These are phyloP conservation scores for Nemotelus nigrinus DNA, from an alignment of 2,888 invertebrate species.

Conservation along the genomic window DNA sequence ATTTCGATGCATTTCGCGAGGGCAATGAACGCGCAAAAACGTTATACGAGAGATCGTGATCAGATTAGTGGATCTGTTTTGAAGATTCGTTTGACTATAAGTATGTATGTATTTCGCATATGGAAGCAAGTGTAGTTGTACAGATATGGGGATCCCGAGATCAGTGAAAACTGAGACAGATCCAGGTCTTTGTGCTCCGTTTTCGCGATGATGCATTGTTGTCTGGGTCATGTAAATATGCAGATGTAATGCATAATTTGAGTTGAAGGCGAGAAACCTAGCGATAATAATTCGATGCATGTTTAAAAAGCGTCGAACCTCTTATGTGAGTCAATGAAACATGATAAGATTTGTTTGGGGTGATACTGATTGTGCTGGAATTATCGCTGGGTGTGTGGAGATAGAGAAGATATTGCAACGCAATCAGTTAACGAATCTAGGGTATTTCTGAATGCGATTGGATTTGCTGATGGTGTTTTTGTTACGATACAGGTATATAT, in stretches of 20 bases:
- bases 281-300: neutral
- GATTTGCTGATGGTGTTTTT: too few species aligned
- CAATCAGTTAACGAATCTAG: too few species aligned
- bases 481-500: too few species aligned
- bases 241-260: neutral
- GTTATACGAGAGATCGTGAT: neutral
- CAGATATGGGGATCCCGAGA: neutral
- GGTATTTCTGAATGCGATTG: too few species aligned
- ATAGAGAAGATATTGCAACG: too few species aligned
- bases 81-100: neutral
- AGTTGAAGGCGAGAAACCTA: neutral
- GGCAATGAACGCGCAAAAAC: slow-evolving; percentile 8
- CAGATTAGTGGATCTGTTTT: neutral
- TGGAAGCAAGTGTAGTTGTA: too few species aligned
- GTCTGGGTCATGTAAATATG: slow-evolving; percentile 40
- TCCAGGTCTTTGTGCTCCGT: slow-evolving; percentile 25
- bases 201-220: slow-evolving; percentile 15
- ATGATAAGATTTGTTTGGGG: slow-evolving; percentile 23
- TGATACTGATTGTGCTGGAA: neutral
- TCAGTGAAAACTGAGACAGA: slow-evolving; percentile 37
- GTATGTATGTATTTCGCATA: too few species aligned
- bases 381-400: too few species aligned
- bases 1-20: slow-evolving; percentile 6
- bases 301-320: slow-evolving; percentile 20
- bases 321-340: slow-evolving; percentile 10